Evolutionary conservation across 1,140 invertebrate genomes (phyloP), one percentile per base, ranked within the genome.

Genomic region (Macrocentrus cingulum): DNA sequence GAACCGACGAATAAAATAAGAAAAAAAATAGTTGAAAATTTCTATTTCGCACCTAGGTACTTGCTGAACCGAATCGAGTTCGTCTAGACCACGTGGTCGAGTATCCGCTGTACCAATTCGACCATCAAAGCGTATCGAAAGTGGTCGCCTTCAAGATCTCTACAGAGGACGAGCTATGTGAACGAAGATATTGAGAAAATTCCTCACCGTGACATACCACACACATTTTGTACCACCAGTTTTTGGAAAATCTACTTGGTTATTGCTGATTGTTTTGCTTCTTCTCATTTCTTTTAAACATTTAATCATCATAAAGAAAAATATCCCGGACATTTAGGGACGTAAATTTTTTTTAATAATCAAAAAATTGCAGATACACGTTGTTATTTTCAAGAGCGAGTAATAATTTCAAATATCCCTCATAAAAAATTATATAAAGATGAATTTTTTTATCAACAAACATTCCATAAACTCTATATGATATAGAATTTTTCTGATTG

Each of bases 21-120:
- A 39, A 4, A 15, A 39, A 39, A 39, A 39, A 39, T 39, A 39
- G 36, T 39, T 8, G 36, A 39, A 39, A 39, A 39, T n/a, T 39
- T 39, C 15, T 15, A n/a, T 4, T 13, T 39, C 15, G 8, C 36
- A 39, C 25, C n/a, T 34, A 34, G 29, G 6, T 15, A 15, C 11
- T 39, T 29, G 25, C 4, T 29, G 25, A 29, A 29, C 25, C 25
- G 36, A 39, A 39, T n/a, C n/a, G n/a, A 39, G 36, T 39, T 8
- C 8, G 3, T 7, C 11, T 6, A 34, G 11, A 39, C 7, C 36
- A 39, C 8, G 36, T 11, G 7, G 13, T 15, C 13, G 25, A 29
- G 36, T 39, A 3, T 8, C 3, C 3, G 36, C 3, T 39, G 36
- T 39, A 39, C 36, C 36, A 39, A 39, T 2, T 39, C 36, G 13